These are phyloP conservation scores for Spondyliosoma cantharus DNA, from an alignment of 2,797 vertebrate species.

Conservation along the genomic window DNA sequence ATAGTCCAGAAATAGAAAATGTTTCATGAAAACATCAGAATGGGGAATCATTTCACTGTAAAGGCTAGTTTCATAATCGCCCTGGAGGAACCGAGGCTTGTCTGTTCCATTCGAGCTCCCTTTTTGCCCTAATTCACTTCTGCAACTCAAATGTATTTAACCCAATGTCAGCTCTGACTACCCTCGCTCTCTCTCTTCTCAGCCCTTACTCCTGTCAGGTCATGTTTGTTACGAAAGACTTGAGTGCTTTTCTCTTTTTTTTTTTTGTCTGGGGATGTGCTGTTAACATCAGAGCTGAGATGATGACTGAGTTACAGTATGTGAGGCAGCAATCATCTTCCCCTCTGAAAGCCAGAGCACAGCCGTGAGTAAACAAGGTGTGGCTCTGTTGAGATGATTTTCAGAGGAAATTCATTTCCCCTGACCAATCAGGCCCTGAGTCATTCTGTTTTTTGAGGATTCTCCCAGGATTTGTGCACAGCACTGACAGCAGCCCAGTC, in stretches of 20 bases:
- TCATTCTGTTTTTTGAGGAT: constrained; percentile 57
- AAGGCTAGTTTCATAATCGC: constrained; percentile 75
- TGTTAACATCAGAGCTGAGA: constrained; percentile 62
- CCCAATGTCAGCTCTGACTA: constrained; percentile 73
- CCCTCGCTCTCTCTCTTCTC: constrained; percentile 64
- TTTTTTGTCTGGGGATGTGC: constrained; percentile 47
- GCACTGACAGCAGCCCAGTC: constrained; percentile 48
- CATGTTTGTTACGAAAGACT: constrained; percentile 77
- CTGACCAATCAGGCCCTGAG: constrained; percentile 46
- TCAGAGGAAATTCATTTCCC: constrained; percentile 51
- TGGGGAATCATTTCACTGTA: constrained; percentile 73
- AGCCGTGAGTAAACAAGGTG: constrained; percentile 67
- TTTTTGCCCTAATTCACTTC: constrained; percentile 78
- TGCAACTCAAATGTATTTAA: constrained; percentile 77
- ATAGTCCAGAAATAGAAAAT: constrained; percentile 77
- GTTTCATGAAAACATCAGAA: constrained; percentile 79
- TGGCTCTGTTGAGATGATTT: constrained; percentile 51
- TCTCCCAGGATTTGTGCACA: constrained; percentile 44
- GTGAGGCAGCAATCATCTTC: constrained; percentile 63
- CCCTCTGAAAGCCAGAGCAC: constrained; percentile 35
- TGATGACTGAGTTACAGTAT: constrained; percentile 68
- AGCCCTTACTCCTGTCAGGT: constrained; percentile 76
- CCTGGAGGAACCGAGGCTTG: constrained; percentile 70
- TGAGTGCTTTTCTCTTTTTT: constrained; percentile 56
- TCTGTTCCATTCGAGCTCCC: constrained; percentile 75